Evolutionary conservation across 35 echinoderm and acorn worm genomes (phyloP).

Genomic region (Lytechinus variegatus): DNA sequence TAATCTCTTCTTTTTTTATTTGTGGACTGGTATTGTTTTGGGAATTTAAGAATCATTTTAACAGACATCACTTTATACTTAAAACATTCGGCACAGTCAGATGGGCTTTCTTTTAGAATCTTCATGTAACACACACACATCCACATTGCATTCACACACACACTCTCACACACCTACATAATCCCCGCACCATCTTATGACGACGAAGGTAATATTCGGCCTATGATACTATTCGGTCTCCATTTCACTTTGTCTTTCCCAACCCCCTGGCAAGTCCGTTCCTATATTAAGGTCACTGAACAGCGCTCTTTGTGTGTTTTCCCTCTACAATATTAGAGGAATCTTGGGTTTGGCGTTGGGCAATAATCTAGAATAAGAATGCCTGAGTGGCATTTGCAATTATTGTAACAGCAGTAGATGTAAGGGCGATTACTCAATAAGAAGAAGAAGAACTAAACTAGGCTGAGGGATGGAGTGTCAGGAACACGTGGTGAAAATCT

Average conservation of each 20-base stretch:
- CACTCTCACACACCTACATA: neutral
- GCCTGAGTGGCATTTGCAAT: conserved; percentile 16
- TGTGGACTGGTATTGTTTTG: neutral
- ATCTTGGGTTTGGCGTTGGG: neutral
- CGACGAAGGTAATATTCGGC: neutral
- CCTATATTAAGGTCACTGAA: neutral
- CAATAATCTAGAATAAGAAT: conserved; percentile 20
- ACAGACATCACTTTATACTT: neutral
- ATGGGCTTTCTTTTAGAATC: no score
- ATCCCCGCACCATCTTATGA: neutral
- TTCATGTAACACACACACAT: neutral
- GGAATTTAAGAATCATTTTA: neutral
- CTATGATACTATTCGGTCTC: neutral
- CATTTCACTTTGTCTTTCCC: neutral
- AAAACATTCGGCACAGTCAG: neutral
- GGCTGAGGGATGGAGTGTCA: neutral
- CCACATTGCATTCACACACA: no score
- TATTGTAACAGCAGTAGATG: conserved; percentile 18
- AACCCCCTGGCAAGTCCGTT: neutral
- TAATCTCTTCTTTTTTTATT: neutral
- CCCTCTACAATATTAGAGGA: neutral
- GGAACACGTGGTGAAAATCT: neutral
- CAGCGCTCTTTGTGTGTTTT: neutral
- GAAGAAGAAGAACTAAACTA: neutral
- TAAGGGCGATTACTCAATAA: neutral